Conservation (phyloP, 2,888 invertebrate species). For the Steromphala cineraria region DNA sequence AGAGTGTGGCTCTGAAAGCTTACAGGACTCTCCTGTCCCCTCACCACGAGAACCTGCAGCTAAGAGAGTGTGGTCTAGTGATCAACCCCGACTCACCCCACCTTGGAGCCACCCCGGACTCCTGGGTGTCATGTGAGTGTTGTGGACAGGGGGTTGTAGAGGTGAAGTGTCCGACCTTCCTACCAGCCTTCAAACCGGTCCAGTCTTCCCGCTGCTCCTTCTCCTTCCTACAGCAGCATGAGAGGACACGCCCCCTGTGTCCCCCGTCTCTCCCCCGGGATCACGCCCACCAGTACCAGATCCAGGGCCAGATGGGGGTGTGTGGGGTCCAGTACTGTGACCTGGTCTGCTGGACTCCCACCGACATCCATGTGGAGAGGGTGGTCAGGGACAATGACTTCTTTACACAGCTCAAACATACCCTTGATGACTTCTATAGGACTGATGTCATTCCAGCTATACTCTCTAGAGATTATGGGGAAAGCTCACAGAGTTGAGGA, state of each 20-base stretch:
- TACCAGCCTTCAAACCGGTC: neutral
- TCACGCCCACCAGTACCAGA: conserved; percentile 21
- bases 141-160: conserved; percentile 29
- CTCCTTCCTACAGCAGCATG: neutral
- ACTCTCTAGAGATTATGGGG: neutral
- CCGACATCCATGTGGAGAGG: conserved; percentile 25
- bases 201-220: neutral
- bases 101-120: conserved; percentile 23
- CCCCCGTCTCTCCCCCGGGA: neutral
- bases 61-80: conserved; percentile 26
- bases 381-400: neutral
- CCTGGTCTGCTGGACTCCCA: conserved; percentile 24
- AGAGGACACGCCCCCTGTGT: neutral
- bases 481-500: neutral
- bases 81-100: neutral
- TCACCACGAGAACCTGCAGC: neutral
- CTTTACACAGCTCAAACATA: neutral
- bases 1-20: conserved; percentile 5
- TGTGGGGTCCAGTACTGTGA: conserved; percentile 27
- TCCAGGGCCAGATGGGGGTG: conserved; percentile 31
- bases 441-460: neutral
- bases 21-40: neutral
- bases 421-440: neutral
- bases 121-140: conserved; percentile 20
- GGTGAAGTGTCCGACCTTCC: conserved; percentile 2